Conservation (phyloP, 2,113 vertebrate species). For the Pedetes capensis region DNA sequence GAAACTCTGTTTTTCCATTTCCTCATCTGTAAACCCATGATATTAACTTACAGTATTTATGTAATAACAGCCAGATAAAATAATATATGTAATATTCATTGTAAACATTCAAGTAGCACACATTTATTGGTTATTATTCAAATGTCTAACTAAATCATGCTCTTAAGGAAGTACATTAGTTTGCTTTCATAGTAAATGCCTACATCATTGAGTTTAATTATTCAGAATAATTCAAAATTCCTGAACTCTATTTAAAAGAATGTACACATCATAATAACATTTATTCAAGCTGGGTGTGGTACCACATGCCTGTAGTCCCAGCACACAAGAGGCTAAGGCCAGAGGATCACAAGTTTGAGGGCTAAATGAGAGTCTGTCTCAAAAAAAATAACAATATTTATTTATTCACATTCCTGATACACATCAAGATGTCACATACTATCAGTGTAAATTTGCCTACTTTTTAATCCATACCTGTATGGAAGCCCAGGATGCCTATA, state of each 20-base stretch:
- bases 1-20: conserved; percentile 16
- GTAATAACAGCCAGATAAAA: background rate
- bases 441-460: background rate
- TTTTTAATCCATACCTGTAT: background rate
- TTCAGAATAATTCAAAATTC: background rate
- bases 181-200: conserved; percentile 32
- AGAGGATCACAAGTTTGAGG: no score
- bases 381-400: background rate
- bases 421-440: background rate
- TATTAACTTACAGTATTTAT: background rate
- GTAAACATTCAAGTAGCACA: background rate
- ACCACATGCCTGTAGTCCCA: no score
- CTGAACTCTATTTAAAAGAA: conserved; percentile 13
- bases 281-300: no score
- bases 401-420: background rate
- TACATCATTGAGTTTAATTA: conserved; percentile 9
- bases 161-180: background rate
- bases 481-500: background rate
- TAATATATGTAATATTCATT: background rate
- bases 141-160: background rate
- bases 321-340: no score
- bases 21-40: background rate
- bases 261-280: conserved; percentile 6
- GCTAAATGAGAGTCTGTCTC: no score
- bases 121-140: conserved; percentile 9